Evolutionary conservation across 1,140 invertebrate genomes (phyloP), one percentile per base, ranked within the genome.

Genomic region (Melanaphis sacchari): DNA sequence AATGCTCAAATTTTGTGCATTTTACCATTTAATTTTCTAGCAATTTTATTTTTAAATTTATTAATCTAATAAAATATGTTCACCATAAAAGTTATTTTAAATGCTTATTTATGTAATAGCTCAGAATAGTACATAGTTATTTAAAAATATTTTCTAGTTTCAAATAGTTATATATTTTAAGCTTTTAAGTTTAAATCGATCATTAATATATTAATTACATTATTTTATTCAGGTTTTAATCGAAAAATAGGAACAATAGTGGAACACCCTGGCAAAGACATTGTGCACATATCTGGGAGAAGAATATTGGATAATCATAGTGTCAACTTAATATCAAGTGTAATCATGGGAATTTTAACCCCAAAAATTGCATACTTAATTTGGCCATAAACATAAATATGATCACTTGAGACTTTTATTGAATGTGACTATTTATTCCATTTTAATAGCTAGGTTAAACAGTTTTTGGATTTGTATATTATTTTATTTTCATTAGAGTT

Each of bases 281-380:
- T 98, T 1, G 96, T 96, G 93, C 96, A 98, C 94, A 98, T 99
- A 90, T 96, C 97, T 95, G 98, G 98, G 41, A 95, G 96, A 93
- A 96, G 96, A 94, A 95, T 98, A 85, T 95, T 99, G n/a, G 98
- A 99, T 95, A 99, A 99, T 95, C 98, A 99, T 94, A 97, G 97
- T 95, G 98, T 99, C 0, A 99, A 99, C 95, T 96, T 99, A 36
- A 95, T 99, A 90, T 97, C 98, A 0, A 97, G 96, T 93, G 96
- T 98, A 81, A 95, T 97, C 3, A 98, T 97, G 94, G 97, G 97
- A 22, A 94, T 98, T 15, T 95, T 97, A 18, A 96, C 97, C 92
- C 98, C 98, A 9, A 95, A 96, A 94, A 94, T 98, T 87, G 97
- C 97, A 21, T 96, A 97, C 94, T 95, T 96, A 91, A 95, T 97